phyloP scores from a whole-genome alignment of 2,113 vertebrate species.

The Cacatua alba region DNA sequence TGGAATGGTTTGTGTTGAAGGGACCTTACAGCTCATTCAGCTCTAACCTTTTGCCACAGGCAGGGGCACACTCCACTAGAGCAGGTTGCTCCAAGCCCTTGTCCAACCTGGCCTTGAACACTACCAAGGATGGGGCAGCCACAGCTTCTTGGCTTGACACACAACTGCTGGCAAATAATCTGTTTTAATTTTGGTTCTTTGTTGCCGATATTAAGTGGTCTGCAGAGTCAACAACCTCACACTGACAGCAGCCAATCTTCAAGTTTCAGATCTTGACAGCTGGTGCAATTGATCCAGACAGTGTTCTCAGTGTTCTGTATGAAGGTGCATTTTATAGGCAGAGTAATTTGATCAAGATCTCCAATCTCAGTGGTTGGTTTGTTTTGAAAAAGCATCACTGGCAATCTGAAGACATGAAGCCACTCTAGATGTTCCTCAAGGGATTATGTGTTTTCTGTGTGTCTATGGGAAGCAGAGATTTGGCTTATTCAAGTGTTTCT shows the following conservation, averaged over 20 bases:
- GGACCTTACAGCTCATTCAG: not conserved
- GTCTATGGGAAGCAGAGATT: not conserved
- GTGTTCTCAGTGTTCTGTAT: not conserved
- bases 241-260: not conserved
- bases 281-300: not conserved
- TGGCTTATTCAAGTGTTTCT: not conserved
- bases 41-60: not conserved
- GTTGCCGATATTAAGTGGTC: not conserved
- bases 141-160: not conserved
- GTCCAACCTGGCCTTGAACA: not conserved
- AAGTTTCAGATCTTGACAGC: not conserved
- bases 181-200: slow-evolving; percentile 10
- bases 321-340: not conserved
- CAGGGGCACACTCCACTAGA: not conserved
- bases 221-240: not conserved
- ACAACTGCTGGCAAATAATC: not conserved
- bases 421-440: not conserved
- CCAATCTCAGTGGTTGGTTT: not conserved
- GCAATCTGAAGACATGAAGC: not conserved
- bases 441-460: not conserved
- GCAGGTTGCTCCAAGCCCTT: not conserved
- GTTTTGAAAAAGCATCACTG: not conserved
- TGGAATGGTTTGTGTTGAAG: not conserved
- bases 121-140: not conserved
- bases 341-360: not conserved